A percentile compares a stretch with the other conserved stretches of the same genome.
Evolutionary conservation across 2,113 vertebrate species (phyloP).

Genomic region (Antechinus stuartii): DNA sequence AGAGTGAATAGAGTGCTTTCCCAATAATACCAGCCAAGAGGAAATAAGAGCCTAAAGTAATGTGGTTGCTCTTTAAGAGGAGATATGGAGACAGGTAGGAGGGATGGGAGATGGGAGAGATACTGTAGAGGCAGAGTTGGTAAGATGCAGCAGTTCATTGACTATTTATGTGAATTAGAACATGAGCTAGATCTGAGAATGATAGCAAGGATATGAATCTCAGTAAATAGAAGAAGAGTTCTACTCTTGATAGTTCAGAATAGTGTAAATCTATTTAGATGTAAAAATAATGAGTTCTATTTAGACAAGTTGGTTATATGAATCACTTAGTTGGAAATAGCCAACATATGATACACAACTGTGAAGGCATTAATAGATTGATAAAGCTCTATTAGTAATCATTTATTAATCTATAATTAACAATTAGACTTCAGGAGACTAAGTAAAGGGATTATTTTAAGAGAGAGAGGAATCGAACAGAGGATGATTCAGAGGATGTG

Average conservation of each 20-base stretch:
- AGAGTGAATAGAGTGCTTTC: background rate
- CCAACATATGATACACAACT: no score
- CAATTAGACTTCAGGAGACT: background rate
- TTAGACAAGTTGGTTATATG: no score
- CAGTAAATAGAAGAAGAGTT: background rate
- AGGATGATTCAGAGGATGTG: background rate
- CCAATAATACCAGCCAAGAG: background rate
- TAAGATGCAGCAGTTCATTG: background rate
- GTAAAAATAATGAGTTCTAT: background rate
- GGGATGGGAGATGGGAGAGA: background rate
- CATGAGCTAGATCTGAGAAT: background rate
- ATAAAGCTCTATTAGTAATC: background rate
- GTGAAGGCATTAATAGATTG: no score
- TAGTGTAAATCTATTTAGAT: background rate
- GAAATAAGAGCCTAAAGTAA: background rate
- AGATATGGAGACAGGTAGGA: background rate
- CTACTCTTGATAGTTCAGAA: background rate
- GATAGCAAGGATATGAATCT: background rate
- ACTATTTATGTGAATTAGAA: background rate
- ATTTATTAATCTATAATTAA: background rate
- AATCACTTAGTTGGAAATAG: no score
- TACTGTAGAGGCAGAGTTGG: background rate
- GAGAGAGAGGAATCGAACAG: background rate
- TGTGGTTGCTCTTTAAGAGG: background rate
- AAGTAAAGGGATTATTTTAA: background rate